These are phyloP conservation scores for Stomatorhinus ivindoensis DNA, from an alignment of 2,113 vertebrate species.

Conservation along the genomic window DNA sequence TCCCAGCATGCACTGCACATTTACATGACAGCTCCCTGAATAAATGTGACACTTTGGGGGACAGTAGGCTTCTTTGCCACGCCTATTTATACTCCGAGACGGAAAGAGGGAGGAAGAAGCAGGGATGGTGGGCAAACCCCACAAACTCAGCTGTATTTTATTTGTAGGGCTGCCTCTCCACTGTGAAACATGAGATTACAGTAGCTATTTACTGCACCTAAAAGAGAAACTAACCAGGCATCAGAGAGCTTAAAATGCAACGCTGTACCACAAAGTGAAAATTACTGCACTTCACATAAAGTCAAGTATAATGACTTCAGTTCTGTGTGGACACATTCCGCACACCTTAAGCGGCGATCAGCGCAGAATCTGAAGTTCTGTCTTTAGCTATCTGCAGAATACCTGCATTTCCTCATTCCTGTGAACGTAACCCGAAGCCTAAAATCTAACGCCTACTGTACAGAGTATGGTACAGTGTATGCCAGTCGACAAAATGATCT, in stretches of 20 bases:
- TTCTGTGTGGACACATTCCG: not conserved
- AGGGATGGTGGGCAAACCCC: not conserved
- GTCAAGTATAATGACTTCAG: not conserved
- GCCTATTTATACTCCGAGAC: not conserved
- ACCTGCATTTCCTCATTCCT: not conserved
- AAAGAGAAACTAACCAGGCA: not conserved
- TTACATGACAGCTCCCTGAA: not conserved
- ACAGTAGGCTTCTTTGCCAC: not conserved
- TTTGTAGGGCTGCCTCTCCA: not conserved
- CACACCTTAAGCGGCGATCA: not conserved
- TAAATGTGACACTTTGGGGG: constrained; percentile 2
- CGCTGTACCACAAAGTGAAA: not conserved
- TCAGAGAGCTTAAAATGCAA: not conserved
- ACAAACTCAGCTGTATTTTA: not conserved
- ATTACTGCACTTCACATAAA: not conserved
- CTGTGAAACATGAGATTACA: not conserved
- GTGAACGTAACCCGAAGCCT: not conserved
- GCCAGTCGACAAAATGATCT: not conserved
- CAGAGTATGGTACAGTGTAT: not conserved
- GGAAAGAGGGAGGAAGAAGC: not conserved
- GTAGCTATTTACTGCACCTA: not conserved
- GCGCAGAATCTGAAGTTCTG: not conserved
- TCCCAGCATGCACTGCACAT: not conserved
- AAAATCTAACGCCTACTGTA: not conserved
- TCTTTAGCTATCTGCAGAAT: not conserved